These are phyloP conservation scores for Colistium nudipinnis DNA, from an alignment of 2,113 vertebrate species.

Conservation along the genomic window DNA sequence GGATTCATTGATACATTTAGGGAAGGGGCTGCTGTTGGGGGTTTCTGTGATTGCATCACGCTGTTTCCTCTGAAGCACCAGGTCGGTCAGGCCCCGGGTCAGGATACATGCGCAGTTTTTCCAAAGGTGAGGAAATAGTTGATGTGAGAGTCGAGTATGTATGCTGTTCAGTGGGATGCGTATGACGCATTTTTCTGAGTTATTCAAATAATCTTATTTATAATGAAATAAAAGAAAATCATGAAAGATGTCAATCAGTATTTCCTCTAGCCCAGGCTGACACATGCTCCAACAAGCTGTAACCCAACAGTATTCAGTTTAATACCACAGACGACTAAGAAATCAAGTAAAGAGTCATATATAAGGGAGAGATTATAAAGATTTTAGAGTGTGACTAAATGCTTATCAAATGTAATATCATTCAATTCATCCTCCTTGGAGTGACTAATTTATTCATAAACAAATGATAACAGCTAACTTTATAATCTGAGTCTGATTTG, in stretches of 20 bases:
- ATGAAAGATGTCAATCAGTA: background rate
- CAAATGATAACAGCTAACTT: no score
- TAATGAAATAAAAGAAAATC: background rate
- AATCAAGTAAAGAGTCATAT: background rate
- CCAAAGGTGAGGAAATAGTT: background rate
- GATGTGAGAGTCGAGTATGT: background rate
- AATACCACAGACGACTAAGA: background rate
- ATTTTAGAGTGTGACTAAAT: background rate
- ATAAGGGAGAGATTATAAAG: background rate
- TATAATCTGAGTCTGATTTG: no score
- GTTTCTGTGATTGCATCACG: conserved; percentile 70
- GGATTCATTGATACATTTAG: conserved; percentile 59
- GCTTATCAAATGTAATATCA: background rate
- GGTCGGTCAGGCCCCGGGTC: background rate
- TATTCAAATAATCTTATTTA: background rate
- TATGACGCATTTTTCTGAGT: background rate
- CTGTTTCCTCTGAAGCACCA: conserved; percentile 47
- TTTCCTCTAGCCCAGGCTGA: background rate
- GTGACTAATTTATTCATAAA: no score
- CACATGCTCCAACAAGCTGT: background rate
- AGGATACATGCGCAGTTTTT: background rate
- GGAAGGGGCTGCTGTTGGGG: conserved; percentile 54
- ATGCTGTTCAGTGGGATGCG: background rate
- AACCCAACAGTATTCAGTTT: background rate
- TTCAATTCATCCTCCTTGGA: no score